These are phyloP conservation scores for Excalfactoria chinensis DNA, from an alignment of 2,113 vertebrate genomes.

Conservation along the genomic window DNA sequence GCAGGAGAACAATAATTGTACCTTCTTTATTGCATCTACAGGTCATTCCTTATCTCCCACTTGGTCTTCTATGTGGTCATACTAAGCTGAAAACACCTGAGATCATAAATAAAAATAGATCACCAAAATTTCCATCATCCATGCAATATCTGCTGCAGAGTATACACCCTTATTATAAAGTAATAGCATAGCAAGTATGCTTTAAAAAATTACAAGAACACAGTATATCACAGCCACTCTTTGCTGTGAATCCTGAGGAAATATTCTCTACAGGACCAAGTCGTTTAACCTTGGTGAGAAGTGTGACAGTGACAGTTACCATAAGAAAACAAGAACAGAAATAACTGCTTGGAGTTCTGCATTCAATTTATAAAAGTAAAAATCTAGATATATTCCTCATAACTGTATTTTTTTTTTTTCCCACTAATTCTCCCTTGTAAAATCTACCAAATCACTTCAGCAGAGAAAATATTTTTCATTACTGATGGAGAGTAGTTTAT, in stretches of 20 bases:
- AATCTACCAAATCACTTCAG: neutral
- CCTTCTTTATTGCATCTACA: neutral
- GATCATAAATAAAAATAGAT: neutral
- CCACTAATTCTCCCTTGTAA: neutral
- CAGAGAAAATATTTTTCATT: neutral
- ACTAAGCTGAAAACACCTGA: neutral
- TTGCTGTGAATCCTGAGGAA: neutral
- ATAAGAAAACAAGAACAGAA: neutral
- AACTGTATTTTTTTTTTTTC: neutral
- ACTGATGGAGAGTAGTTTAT: neutral
- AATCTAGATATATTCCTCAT: neutral
- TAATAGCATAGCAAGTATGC: neutral
- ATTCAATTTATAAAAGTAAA: neutral
- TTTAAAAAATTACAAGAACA: neutral
- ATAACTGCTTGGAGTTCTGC: neutral
- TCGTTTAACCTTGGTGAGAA: neutral
- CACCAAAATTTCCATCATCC: neutral
- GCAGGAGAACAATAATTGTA: neutral
- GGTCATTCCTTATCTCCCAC: neutral
- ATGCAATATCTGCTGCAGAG: neutral
- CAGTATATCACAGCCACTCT: neutral
- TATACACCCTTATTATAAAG: rapidly evolving
- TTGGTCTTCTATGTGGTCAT: neutral
- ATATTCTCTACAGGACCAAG: neutral
- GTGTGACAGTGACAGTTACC: rapidly evolving